phyloP scores from a whole-genome alignment of 1,140 invertebrate species.

The Trichonephila inaurata region DNA sequence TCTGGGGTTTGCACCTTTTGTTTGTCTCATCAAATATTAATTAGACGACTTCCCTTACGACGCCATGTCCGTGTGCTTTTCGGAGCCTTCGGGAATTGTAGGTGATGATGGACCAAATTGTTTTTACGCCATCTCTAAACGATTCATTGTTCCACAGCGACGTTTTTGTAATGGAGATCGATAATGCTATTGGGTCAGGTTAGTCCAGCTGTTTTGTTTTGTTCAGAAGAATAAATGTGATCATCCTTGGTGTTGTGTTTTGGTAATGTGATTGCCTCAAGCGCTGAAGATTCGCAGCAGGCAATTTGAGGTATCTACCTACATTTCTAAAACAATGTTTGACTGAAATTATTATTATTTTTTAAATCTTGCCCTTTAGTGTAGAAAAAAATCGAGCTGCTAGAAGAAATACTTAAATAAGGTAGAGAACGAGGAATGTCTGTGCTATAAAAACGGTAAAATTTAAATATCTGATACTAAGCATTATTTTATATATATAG shows the following conservation, averaged over 20 bases:
- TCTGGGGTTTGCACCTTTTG: neutral
- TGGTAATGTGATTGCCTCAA: neutral
- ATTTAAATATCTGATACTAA: too few species aligned
- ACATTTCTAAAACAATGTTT: too few species aligned
- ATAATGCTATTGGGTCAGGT: neutral
- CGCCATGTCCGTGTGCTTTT: neutral
- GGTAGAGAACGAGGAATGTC: too few species aligned
- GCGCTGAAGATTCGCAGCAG: too few species aligned
- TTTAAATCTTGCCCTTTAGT: too few species aligned
- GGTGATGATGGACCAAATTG: constrained; percentile 4
- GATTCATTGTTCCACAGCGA: neutral
- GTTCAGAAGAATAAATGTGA: neutral
- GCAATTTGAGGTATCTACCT: too few species aligned
- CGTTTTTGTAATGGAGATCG: neutral
- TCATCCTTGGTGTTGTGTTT: neutral
- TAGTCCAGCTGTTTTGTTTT: neutral
- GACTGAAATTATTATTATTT: too few species aligned
- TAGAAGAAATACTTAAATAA: too few species aligned
- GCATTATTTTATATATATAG: too few species aligned
- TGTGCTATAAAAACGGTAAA: too few species aligned
- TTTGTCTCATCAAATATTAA: constrained; percentile 2
- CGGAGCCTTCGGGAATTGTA: neutral
- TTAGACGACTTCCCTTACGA: constrained; percentile 23
- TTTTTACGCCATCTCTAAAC: neutral
- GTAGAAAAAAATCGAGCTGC: too few species aligned